These are phyloP conservation scores for Apodemus agrarius DNA, from an alignment of 2,797 vertebrate species.

Conservation along the genomic window DNA sequence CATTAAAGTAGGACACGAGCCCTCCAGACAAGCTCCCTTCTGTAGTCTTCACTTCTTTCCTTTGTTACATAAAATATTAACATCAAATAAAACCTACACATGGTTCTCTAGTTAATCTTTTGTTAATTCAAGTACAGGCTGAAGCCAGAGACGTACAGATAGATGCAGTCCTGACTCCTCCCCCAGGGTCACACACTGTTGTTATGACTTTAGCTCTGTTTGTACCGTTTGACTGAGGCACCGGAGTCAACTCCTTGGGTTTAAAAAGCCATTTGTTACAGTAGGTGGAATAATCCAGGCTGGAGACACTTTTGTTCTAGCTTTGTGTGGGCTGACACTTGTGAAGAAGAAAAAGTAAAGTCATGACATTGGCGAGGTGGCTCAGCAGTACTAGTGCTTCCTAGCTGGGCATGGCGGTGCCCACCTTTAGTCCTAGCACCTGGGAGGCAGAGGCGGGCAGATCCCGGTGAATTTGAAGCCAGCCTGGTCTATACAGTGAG, in stretches of 20 bases:
- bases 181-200: neutral
- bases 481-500: neutral
- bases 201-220: neutral
- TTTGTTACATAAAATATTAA: neutral
- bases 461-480: neutral
- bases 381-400: neutral
- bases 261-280: conserved; percentile 11
- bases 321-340: neutral
- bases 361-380: no score
- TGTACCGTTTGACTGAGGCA: neutral
- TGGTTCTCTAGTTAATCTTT: neutral
- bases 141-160: neutral
- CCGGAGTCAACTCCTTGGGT: neutral
- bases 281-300: neutral
- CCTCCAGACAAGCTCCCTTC: neutral
- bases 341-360: neutral
- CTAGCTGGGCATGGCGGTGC: neutral
- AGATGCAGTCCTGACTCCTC: neutral
- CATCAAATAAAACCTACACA: neutral
- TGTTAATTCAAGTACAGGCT: neutral
- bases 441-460: neutral
- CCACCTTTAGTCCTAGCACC: neutral
- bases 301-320: neutral
- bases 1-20: neutral
- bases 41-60: neutral